Percentiles rank a stretch among this genome's conserved stretches.
phyloP scores from a whole-genome alignment of 2,113 vertebrate genomes.

The Ceuthmochares aereus region DNA sequence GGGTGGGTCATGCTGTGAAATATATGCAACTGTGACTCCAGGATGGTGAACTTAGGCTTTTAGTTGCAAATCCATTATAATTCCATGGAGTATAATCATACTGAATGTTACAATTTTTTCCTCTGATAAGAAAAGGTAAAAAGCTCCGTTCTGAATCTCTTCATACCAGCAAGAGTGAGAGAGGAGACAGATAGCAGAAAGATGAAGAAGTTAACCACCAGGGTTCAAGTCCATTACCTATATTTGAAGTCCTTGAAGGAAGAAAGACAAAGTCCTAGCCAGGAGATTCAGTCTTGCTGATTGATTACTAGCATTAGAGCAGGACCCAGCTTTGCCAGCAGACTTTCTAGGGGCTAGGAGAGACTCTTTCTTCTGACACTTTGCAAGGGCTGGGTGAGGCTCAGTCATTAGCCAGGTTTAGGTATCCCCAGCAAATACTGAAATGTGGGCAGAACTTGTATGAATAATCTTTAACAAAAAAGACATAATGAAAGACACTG shows the following conservation, averaged over 20 bases:
- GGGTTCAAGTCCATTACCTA: not conserved
- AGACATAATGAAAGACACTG: not conserved
- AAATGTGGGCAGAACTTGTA: not conserved
- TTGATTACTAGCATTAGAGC: not conserved
- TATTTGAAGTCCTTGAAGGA: not conserved
- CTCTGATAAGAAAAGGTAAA: not conserved
- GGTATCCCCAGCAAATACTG: not conserved
- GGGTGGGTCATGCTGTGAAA: not conserved
- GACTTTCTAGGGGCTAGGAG: not conserved
- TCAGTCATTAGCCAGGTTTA: not conserved
- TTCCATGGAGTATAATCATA: fast-evolving
- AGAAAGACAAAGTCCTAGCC: not conserved
- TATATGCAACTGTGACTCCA: not conserved
- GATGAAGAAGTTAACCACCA: not conserved
- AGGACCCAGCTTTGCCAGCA: not conserved
- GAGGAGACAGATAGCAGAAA: not conserved
- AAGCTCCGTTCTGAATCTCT: not conserved
- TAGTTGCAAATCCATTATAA: not conserved
- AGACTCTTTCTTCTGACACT: not conserved
- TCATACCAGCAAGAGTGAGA: not conserved
- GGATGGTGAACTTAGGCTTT: not conserved
- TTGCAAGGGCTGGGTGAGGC: not conserved
- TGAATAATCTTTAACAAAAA: not conserved
- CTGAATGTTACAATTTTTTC: not conserved
- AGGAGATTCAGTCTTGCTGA: not conserved